Conservation (phyloP, 2,888 invertebrate genomes). For the Empis stercorea region DNA sequence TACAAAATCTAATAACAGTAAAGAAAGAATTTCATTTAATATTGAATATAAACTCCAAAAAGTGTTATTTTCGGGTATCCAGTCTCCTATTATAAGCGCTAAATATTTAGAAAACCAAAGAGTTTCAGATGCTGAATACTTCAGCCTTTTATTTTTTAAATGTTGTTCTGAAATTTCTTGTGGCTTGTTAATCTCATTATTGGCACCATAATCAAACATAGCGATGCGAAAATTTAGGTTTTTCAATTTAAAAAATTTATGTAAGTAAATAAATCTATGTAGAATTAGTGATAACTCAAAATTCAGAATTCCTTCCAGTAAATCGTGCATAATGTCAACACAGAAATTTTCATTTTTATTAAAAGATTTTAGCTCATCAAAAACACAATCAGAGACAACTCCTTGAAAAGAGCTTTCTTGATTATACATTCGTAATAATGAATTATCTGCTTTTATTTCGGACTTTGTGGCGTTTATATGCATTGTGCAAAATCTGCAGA, state of each 20-base stretch:
- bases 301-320: not conserved
- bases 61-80: not conserved
- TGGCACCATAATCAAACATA: not conserved
- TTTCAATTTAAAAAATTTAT: constrained; percentile 1
- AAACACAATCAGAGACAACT: too few species aligned
- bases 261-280: constrained; percentile 2
- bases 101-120: not conserved
- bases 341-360: constrained; percentile 9
- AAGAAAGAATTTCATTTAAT: not conserved
- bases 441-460: too few species aligned
- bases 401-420: too few species aligned
- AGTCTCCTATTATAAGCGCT: not conserved
- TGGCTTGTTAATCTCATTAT: not conserved
- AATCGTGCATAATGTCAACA: constrained; percentile 14
- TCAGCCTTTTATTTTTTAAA: constrained; percentile 1
- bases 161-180: constrained; percentile 3
- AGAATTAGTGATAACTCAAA: constrained; percentile 8
- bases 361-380: constrained; percentile 6
- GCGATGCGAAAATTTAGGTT: not conserved
- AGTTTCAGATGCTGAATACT: not conserved
- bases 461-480: too few species aligned
- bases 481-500: constrained; percentile 4
- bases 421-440: too few species aligned
- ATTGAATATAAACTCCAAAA: not conserved
- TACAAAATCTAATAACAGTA: not conserved